Evolutionary conservation across 2,113 vertebrate species (phyloP).

Genomic region (Capricornis sumatraensis): DNA sequence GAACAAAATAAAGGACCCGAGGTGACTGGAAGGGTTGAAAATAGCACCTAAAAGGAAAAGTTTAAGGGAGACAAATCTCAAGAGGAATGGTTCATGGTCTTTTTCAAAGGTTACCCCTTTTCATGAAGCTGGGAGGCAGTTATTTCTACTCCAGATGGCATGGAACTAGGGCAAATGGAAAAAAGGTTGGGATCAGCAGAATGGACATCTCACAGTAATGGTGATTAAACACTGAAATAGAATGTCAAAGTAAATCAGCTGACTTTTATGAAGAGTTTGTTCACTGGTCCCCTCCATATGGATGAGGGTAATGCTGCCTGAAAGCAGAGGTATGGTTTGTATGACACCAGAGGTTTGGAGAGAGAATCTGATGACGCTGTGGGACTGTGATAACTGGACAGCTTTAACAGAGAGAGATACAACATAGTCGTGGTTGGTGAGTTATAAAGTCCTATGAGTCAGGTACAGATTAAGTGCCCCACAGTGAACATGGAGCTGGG

Average conservation of each 20-base stretch:
- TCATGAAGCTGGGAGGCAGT: neutral
- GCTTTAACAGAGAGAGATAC: neutral
- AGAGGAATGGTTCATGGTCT: neutral
- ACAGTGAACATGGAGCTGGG: neutral
- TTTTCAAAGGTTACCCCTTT: neutral
- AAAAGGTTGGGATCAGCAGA: constrained; percentile 21
- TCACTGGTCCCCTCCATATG: neutral
- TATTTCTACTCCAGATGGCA: neutral
- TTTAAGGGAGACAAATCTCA: neutral
- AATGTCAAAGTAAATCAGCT: neutral
- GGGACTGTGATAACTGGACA: neutral
- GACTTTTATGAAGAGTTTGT: constrained; percentile 8
- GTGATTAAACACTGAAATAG: constrained; percentile 18
- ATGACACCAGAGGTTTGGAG: neutral
- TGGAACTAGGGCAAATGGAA: neutral
- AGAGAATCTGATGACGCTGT: neutral
- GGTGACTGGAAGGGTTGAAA: neutral
- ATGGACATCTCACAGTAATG: constrained; percentile 2
- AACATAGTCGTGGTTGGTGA: neutral
- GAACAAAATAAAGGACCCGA: neutral
- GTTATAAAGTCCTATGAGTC: neutral
- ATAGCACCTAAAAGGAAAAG: neutral
- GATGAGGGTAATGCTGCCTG: neutral
- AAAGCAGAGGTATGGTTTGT: neutral
- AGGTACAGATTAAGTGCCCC: neutral